phyloP scores from a whole-genome alignment of 2,888 invertebrate species.

The Beris morrisii region DNA sequence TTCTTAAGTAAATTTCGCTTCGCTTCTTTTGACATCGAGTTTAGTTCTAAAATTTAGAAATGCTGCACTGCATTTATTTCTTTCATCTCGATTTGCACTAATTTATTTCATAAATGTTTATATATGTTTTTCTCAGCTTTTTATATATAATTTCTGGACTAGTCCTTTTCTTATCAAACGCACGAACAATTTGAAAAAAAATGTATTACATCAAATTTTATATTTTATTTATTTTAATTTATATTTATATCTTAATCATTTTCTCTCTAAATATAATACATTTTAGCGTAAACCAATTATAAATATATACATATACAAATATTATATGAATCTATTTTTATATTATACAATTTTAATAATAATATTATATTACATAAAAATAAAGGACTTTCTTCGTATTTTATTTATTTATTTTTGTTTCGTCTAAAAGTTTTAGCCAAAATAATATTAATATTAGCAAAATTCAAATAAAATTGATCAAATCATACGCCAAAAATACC shows the following conservation, averaged over 20 bases:
- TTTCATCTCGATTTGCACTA: too few species aligned
- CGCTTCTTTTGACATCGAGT: too few species aligned
- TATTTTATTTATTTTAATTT: slow-evolving; percentile 1
- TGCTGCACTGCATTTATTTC: too few species aligned
- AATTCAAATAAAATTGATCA: too few species aligned
- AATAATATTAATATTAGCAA: neutral
- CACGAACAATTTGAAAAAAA: neutral
- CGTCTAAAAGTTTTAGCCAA: neutral
- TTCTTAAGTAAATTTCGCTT: too few species aligned
- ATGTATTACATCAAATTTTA: neutral
- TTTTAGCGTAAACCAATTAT: neutral
- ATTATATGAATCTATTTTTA: neutral
- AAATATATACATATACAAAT: slow-evolving; percentile 1
- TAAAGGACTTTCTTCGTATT: neutral
- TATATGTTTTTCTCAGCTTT: too few species aligned
- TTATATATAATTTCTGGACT: too few species aligned
- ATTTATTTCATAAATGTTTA: too few species aligned
- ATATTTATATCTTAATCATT: neutral
- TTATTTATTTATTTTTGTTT: neutral
- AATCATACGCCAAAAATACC: too few species aligned
- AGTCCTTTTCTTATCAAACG: too few species aligned
- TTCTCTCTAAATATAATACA: neutral
- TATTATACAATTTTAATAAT: neutral
- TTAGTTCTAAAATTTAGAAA: too few species aligned
- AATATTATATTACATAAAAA: neutral